These are phyloP conservation scores for Saguinus midas DNA, from an alignment of 2,113 vertebrate species.

Conservation along the genomic window DNA sequence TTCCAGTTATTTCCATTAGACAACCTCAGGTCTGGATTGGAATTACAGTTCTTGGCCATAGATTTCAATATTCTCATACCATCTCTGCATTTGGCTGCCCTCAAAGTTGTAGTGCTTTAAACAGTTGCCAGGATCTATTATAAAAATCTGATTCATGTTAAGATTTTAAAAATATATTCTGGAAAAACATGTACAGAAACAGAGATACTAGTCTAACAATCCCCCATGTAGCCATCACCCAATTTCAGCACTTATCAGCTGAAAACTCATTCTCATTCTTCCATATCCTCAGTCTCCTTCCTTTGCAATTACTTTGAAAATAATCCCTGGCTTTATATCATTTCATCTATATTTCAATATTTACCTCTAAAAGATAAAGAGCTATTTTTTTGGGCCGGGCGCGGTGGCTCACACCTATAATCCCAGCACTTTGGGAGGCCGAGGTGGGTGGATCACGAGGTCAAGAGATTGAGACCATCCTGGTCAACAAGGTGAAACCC, in stretches of 20 bases:
- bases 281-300: background rate
- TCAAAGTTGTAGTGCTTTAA: slow-evolving; percentile 20
- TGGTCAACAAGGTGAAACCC: too few species aligned
- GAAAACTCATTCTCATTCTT: background rate
- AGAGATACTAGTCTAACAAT: background rate
- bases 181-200: background rate
- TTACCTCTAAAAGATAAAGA: background rate
- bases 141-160: background rate
- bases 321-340: background rate
- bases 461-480: too few species aligned
- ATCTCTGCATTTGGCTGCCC: background rate
- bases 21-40: background rate
- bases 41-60: background rate
- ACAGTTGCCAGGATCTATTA: background rate
- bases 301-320: background rate
- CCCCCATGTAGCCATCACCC: background rate
- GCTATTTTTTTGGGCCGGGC: background rate
- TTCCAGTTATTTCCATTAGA: background rate
- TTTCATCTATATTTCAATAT: background rate
- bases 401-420: too few species aligned
- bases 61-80: background rate
- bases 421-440: too few species aligned
- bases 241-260: background rate
- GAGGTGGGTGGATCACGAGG: too few species aligned
- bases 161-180: background rate